Evolutionary conservation across 2,113 vertebrate species (phyloP).

Genomic region (Coptodon bakossiorum): DNA sequence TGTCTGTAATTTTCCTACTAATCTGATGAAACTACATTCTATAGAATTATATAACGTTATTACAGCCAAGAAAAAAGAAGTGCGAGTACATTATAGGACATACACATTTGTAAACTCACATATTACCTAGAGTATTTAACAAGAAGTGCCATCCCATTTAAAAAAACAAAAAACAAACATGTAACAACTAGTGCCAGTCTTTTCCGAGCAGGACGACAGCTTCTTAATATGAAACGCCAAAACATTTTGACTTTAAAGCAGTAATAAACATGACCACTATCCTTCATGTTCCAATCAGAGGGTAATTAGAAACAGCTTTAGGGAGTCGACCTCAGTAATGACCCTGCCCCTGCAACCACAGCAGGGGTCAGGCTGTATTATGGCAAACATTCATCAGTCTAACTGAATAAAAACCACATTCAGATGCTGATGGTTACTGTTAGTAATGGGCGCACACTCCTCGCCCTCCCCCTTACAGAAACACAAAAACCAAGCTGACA

Average conservation of each 20-base stretch:
- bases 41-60: background rate
- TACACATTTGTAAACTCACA: background rate
- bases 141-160: background rate
- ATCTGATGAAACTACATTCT: background rate
- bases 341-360: conserved; percentile 16
- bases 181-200: background rate
- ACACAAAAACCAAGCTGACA: background rate
- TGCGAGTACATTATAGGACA: background rate
- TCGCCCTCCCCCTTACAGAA: background rate
- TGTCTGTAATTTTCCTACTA: background rate
- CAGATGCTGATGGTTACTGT: conserved; percentile 32
- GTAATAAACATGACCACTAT: conserved; percentile 17
- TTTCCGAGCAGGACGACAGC: background rate
- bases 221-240: conserved; percentile 29
- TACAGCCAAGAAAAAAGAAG: background rate
- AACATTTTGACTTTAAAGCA: conserved; percentile 11
- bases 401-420: conserved; percentile 27
- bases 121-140: background rate
- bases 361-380: conserved; percentile 33
- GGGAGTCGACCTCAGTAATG: conserved; percentile 5
- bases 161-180: background rate
- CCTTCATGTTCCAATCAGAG: conserved; percentile 32
- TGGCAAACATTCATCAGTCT: conserved; percentile 45
- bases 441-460: background rate
- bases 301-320: conserved; percentile 66